These are phyloP conservation scores for Drosophila seguyi DNA, from an alignment of 1,140 invertebrate species.

Conservation along the genomic window DNA sequence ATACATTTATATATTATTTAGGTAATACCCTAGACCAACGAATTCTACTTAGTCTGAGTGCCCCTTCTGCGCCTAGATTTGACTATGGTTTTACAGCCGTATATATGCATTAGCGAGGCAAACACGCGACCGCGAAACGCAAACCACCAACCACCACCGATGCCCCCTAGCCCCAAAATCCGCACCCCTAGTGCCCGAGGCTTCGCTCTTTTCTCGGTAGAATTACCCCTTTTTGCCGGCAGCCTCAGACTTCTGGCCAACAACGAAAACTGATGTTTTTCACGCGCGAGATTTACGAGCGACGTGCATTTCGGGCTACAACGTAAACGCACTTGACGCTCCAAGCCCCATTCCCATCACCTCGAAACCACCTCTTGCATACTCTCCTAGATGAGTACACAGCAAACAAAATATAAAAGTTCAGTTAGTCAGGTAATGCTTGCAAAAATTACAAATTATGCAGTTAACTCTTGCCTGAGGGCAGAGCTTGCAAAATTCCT, in stretches of 20 bases:
- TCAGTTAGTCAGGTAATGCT: background rate
- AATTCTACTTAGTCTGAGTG: constrained; percentile 18
- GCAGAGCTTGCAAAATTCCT: no score
- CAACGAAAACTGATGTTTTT: constrained; percentile 75
- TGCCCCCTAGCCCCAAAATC: background rate
- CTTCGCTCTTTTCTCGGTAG: constrained; percentile 11
- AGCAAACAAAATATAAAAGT: background rate
- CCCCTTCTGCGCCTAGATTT: constrained; percentile 41
- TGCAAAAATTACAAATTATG: background rate
- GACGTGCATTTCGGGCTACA: constrained; percentile 70
- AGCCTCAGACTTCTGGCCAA: constrained; percentile 48
- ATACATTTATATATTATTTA: background rate
- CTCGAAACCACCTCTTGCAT: constrained; percentile 3
- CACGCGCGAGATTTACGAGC: constrained; percentile 79
- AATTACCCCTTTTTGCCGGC: constrained; percentile 19
- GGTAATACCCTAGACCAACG: background rate
- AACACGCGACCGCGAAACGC: constrained; percentile 44
- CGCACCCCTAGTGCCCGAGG: background rate
- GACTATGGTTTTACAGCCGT: constrained; percentile 13
- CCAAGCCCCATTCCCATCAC: background rate
- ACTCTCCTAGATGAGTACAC: constrained; percentile 9
- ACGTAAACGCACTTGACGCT: constrained; percentile 74
- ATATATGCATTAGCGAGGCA: constrained; percentile 31
- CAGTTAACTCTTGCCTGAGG: no score
- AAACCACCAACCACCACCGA: constrained; percentile 19